Conservation (phyloP, 2,113 vertebrate genomes). For the Anarhynchus alexandrinus region DNA sequence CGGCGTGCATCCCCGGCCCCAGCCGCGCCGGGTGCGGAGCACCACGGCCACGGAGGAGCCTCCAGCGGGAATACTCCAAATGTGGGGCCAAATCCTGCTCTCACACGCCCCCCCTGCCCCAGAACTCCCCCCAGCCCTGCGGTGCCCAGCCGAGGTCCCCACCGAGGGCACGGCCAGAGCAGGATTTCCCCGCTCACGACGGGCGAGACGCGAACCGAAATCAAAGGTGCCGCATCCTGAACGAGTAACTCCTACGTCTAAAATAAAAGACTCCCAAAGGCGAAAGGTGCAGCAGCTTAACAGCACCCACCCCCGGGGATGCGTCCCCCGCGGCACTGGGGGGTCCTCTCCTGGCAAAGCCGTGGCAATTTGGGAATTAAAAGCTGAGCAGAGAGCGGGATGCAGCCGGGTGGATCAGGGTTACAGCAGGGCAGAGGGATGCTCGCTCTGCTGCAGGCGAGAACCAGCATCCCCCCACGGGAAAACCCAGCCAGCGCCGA, state of each 20-base stretch:
- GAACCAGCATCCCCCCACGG: neutral
- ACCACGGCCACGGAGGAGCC: fast-evolving
- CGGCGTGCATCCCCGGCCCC: slow-evolving; percentile 11
- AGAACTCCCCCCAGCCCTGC: fast-evolving
- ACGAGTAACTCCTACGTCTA: fast-evolving
- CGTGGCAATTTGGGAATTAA: neutral
- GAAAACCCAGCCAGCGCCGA: neutral
- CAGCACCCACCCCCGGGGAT: neutral
- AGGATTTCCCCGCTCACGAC: fast-evolving
- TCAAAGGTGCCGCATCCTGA: neutral
- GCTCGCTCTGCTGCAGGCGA: fast-evolving
- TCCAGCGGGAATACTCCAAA: neutral
- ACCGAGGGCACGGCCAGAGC: fast-evolving
- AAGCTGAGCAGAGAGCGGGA: fast-evolving
- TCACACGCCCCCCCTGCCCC: neutral
- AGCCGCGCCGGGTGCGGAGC: neutral
- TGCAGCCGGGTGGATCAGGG: fast-evolving
- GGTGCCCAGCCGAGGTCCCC: neutral
- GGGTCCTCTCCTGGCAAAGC: neutral
- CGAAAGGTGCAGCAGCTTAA: neutral
- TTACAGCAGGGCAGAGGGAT: neutral
- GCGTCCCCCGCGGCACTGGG: fast-evolving
- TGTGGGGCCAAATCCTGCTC: neutral
- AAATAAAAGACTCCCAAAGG: neutral
- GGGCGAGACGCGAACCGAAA: neutral